Conservation (phyloP, 2,888 invertebrate species). For the Coelopa pilipes region DNA sequence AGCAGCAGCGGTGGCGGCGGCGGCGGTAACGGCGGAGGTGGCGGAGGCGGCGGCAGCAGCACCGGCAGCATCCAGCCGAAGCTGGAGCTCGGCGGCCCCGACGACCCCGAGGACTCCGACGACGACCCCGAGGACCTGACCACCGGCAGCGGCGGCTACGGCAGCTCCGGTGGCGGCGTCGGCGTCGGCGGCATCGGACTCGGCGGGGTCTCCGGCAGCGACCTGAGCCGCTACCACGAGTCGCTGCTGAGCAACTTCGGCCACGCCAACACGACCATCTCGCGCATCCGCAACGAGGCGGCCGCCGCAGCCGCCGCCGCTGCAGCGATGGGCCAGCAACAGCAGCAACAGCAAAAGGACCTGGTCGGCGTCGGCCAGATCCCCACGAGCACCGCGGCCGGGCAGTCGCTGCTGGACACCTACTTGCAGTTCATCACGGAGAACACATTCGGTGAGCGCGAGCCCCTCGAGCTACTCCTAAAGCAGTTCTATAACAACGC, state of each 20-base stretch:
- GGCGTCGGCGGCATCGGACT: slow-evolving; percentile 28
- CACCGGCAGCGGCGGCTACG: slow-evolving; percentile 65
- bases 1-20: slow-evolving; percentile 70
- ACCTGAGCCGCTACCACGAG: slow-evolving; percentile 63
- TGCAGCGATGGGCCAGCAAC: slow-evolving; percentile 58
- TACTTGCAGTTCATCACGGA: slow-evolving; percentile 90
- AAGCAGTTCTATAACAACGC: not conserved
- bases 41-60: slow-evolving; percentile 32
- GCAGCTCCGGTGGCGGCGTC: slow-evolving; percentile 40
- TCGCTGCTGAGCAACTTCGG: slow-evolving; percentile 65
- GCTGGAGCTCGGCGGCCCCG: slow-evolving; percentile 76
- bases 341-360: slow-evolving; percentile 67
- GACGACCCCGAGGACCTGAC: slow-evolving; percentile 85
- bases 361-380: slow-evolving; percentile 74
- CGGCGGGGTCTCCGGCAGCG: slow-evolving; percentile 46
- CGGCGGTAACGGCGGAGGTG: slow-evolving; percentile 44
- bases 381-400: slow-evolving; percentile 74
- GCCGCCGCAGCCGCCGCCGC: slow-evolving; percentile 60
- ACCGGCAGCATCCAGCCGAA: slow-evolving; percentile 79
- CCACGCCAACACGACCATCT: slow-evolving; percentile 74
- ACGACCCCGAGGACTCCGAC: slow-evolving; percentile 75
- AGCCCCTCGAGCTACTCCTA: not conserved
- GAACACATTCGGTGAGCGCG: slow-evolving; percentile 76
- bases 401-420: slow-evolving; percentile 85
- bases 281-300: slow-evolving; percentile 73